A percentile compares a stretch with the other conserved stretches of the same genome.
These are phyloP conservation scores for Periophthalmus magnuspinnatus DNA, from an alignment of 2,797 vertebrate genomes.

Conservation along the genomic window DNA sequence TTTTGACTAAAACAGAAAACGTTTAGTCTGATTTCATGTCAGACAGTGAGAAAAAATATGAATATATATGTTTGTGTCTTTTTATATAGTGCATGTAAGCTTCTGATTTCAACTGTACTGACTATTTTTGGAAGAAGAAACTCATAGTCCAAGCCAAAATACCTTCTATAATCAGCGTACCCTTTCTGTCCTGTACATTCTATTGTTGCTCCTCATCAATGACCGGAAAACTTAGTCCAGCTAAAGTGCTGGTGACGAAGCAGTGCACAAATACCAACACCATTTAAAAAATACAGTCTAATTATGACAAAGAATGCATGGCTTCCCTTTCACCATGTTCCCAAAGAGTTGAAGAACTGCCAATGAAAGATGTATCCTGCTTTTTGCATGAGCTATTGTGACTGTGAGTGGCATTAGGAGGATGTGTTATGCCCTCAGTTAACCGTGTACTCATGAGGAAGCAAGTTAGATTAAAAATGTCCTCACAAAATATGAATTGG, in stretches of 20 bases:
- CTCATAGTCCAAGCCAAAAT: constrained; percentile 3
- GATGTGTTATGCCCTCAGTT: background rate
- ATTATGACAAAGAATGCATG: constrained; percentile 22
- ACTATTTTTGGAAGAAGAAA: background rate
- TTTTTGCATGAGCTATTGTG: constrained; percentile 37
- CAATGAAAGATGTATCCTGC: constrained; percentile 40
- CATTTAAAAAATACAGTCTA: constrained; percentile 28
- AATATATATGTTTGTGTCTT: too few relatives aligned
- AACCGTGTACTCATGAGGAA: too few relatives aligned
- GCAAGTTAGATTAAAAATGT: background rate
- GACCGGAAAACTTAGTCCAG: constrained; percentile 54
- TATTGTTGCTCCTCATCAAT: constrained; percentile 64
- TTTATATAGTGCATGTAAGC: too few relatives aligned
- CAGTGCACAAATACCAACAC: constrained; percentile 31
- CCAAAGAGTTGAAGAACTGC: background rate
- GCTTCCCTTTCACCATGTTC: constrained; percentile 19
- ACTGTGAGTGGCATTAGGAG: constrained; percentile 41
- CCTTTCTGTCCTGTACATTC: constrained; percentile 46
- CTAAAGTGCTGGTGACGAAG: constrained; percentile 40
- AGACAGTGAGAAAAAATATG: too few relatives aligned
- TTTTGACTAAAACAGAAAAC: too few relatives aligned
- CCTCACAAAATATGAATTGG: too few relatives aligned
- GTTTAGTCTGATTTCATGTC: too few relatives aligned
- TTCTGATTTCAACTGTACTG: too few relatives aligned
- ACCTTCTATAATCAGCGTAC: constrained; percentile 39